Evolutionary conservation across 2,797 vertebrate species (phyloP), one percentile per base, ranked within the genome.

Genomic region (Jordanella pulchra): DNA sequence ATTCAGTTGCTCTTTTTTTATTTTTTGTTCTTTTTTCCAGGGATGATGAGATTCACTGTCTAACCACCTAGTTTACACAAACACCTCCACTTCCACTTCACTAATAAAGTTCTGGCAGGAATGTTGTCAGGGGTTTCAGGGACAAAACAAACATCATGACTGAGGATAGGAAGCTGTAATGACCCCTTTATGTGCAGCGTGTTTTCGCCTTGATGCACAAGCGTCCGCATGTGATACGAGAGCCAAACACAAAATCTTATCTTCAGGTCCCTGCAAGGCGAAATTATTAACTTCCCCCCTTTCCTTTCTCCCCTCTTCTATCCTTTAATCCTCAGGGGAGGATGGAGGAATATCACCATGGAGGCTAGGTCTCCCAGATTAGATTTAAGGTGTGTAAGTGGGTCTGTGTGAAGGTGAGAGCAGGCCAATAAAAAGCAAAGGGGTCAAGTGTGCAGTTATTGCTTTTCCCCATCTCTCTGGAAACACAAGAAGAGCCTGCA

Each of bases 361-460:
- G 86, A 81, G 81, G 79, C 80, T 78, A 84, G 86, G 77, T 75
- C 86, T 89, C 84, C 75, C 86, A 84, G 88, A 92, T 93, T 93
- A 93, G 84, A 94, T 93, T 91, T 84, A 87, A 89, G 86, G 84
- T 87, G 83, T 72, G 67, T 65, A 32, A 77, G 76, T 79, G 74
- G 78, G 65, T 71, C 51, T 80, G 74, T 73, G 83, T 48, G 77
- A 86, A 85, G 82, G 76, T 75, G 79, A 79, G 82, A 86, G 74
- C 67, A 85, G 86, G 86, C 88, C 85, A 90, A 86, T 89, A 86
- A 91, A 85, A 90, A 90, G 88, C 87, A 86, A 68, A 73, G 78
- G 87, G 93, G 91, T 94, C 88, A 93, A 93, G 89, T 90, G 89
- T 86, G 83, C 79, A 86, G 87, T 92, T 94, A 94, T 94, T 94